These are phyloP conservation scores for Okapia johnstoni DNA, from an alignment of 2,113 vertebrate species.

Conservation along the genomic window DNA sequence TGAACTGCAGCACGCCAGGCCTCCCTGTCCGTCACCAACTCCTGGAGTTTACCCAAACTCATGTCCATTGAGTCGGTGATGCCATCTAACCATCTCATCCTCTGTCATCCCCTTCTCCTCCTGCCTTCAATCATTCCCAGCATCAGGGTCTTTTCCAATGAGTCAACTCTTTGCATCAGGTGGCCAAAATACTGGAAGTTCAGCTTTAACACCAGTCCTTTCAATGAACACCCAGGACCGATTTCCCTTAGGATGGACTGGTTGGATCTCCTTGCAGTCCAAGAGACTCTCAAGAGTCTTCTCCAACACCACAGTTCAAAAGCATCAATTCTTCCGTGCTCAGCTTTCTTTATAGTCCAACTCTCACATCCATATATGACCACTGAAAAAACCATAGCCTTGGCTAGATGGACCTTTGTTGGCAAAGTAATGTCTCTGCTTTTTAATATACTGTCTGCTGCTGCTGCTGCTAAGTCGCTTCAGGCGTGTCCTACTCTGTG, in stretches of 20 bases:
- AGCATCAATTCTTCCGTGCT: accelerated
- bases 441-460: background rate
- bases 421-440: background rate
- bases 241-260: background rate
- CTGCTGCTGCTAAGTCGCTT: no score
- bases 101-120: background rate
- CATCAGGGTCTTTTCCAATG: background rate
- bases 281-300: background rate
- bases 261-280: background rate
- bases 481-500: no score
- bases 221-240: background rate
- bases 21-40: background rate
- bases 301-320: background rate
- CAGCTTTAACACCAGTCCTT: background rate
- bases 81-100: background rate
- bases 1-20: background rate
- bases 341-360: background rate
- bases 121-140: background rate
- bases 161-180: background rate
- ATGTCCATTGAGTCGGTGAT: background rate
- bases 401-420: background rate
- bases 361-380: background rate
- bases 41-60: background rate
- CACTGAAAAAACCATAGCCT: background rate
- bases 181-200: background rate